These are phyloP conservation scores for Mustelus asterias DNA, from an alignment of 2,113 vertebrate species.

Conservation along the genomic window DNA sequence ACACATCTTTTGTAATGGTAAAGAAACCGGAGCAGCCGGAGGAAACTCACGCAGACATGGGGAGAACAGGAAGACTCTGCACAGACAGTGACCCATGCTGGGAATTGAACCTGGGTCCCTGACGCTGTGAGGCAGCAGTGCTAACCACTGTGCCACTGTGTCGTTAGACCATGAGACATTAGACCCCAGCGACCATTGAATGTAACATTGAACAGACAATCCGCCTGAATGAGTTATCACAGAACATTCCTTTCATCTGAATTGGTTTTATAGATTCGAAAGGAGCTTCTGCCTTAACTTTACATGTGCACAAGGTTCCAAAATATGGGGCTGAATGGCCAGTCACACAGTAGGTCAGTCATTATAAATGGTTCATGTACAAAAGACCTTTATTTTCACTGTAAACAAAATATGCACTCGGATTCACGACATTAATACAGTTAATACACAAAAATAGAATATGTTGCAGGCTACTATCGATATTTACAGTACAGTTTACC, in stretches of 20 bases:
- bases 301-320: neutral
- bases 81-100: too few relatives aligned
- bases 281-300: neutral
- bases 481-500: constrained; percentile 13
- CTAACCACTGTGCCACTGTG: too few relatives aligned
- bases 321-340: neutral
- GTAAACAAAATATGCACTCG: constrained; percentile 32
- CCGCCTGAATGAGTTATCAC: neutral
- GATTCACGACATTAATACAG: constrained; percentile 20
- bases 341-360: neutral
- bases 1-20: too few relatives aligned
- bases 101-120: too few relatives aligned
- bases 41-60: too few relatives aligned
- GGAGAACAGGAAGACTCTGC: too few relatives aligned
- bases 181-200: neutral
- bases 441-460: constrained; percentile 36
- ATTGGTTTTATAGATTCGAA: neutral
- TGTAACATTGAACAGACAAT: neutral
- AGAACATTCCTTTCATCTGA: neutral
- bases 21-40: too few relatives aligned
- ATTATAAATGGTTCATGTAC: neutral
- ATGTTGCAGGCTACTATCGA: neutral
- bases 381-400: constrained; percentile 35
- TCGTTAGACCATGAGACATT: too few relatives aligned
- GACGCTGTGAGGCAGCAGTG: too few relatives aligned